Evolutionary conservation across 2,113 vertebrate genomes (phyloP).

Genomic region (Alligator mississippiensis): DNA sequence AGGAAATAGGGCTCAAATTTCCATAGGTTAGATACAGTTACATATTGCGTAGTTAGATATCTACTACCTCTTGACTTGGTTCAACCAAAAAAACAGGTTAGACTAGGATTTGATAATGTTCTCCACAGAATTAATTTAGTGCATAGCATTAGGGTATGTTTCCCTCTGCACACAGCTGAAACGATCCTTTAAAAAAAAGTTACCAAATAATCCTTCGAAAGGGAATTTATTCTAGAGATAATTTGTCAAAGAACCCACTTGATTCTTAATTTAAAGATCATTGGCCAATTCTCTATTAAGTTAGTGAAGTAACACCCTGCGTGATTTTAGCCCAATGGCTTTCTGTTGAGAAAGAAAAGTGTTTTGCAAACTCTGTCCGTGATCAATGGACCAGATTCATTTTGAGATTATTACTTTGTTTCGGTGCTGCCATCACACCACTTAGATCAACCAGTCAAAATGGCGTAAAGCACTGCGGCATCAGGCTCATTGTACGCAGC

Average conservation of each 20-base stretch:
- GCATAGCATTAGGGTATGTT: neutral
- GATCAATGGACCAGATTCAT: constrained; percentile 28
- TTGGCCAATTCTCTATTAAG: neutral
- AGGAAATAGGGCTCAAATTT: neutral
- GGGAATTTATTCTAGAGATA: neutral
- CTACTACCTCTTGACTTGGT: neutral
- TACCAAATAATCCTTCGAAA: neutral
- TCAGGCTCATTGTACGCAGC: constrained; percentile 63
- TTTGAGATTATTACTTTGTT: constrained; percentile 6
- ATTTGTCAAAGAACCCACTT: neutral
- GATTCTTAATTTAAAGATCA: neutral
- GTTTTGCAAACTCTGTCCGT: neutral
- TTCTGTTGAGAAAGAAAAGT: constrained; percentile 18
- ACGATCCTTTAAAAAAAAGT: neutral
- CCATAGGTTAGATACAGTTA: no score
- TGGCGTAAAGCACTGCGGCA: constrained; percentile 54
- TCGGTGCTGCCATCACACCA: neutral
- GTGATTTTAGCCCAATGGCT: neutral
- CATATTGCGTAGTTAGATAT: neutral
- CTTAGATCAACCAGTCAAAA: constrained; percentile 65
- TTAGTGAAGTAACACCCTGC: neutral
- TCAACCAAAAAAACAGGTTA: neutral
- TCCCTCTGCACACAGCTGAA: neutral
- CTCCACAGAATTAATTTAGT: neutral
- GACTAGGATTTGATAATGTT: neutral